A percentile compares a stretch with the other conserved stretches of the same genome.
Evolutionary conservation across 2,797 vertebrate genomes (phyloP).

Genomic region (Pogoniulus pusillus): DNA sequence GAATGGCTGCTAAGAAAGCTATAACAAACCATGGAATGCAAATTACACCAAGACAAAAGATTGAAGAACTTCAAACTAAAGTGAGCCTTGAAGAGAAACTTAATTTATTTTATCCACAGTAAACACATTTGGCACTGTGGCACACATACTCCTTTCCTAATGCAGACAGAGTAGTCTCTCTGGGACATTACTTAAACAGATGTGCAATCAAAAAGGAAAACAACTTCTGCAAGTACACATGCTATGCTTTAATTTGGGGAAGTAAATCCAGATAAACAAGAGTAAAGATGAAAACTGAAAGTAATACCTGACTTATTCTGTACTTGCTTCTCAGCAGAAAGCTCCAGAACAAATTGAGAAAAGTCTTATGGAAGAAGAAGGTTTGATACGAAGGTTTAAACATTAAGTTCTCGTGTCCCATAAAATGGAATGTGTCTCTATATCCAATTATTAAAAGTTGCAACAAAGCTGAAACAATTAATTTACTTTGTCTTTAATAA

Average conservation of each 20-base stretch:
- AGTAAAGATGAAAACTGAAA: background rate
- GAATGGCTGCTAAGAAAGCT: constrained; percentile 64
- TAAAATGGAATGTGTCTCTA: background rate
- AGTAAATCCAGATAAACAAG: background rate
- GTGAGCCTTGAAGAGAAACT: constrained; percentile 47
- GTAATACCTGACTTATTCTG: background rate
- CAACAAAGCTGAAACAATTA: background rate
- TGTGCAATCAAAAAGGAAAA: background rate
- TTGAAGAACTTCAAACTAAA: constrained; percentile 19
- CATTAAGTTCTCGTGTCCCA: background rate
- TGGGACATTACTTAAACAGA: background rate
- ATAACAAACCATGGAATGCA: constrained; percentile 56
- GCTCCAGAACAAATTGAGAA: background rate
- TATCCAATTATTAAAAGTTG: background rate
- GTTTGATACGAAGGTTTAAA: no score
- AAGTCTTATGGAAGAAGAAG: background rate
- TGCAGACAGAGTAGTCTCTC: background rate
- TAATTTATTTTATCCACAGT: constrained; percentile 32
- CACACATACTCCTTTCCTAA: background rate
- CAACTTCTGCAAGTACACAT: background rate
- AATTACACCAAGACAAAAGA: constrained; percentile 43
- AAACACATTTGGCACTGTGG: background rate
- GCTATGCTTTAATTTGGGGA: background rate
- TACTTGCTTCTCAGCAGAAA: background rate
- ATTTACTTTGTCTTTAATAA: background rate